Conservation (phyloP, 2,888 invertebrate species). For the Piscicola geometra region DNA sequence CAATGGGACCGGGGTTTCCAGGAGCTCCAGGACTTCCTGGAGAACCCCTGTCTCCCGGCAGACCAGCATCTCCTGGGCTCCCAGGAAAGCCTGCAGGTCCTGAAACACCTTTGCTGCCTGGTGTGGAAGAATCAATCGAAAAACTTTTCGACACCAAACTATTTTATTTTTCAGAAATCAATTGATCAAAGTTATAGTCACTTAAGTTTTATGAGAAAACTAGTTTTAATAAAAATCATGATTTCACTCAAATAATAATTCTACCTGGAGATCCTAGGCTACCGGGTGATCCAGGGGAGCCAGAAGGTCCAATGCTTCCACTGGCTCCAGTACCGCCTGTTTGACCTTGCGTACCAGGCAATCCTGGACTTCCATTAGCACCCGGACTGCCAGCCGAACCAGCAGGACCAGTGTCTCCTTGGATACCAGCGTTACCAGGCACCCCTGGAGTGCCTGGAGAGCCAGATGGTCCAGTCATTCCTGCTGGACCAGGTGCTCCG, state of each 20-base stretch:
- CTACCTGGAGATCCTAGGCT: no score
- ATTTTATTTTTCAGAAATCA: no score
- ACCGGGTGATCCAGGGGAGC: neutral
- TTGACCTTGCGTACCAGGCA: constrained; percentile 20
- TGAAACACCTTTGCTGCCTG: neutral
- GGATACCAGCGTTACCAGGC: neutral
- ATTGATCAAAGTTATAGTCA: no score
- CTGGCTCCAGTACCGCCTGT: constrained; percentile 18
- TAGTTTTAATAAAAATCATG: no score
- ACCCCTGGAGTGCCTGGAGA: constrained; percentile 23
- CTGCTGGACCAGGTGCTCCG: constrained; percentile 30
- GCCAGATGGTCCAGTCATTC: constrained; percentile 14
- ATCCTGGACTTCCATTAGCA: neutral
- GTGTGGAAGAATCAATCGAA: no score
- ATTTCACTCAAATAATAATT: no score
- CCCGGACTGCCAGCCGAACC: neutral
- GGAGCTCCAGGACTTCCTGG: constrained; percentile 5
- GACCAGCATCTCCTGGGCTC: constrained; percentile 36
- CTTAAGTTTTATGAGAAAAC: no score
- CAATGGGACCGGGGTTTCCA: neutral
- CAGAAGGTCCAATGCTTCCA: constrained; percentile 19
- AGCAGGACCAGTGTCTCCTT: neutral
- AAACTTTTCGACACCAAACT: no score
- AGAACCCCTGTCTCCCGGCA: neutral
- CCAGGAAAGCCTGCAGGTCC: constrained; percentile 37